These are phyloP conservation scores for Scrobipalpa costella DNA, from an alignment of 2,888 invertebrate species.

Conservation along the genomic window DNA sequence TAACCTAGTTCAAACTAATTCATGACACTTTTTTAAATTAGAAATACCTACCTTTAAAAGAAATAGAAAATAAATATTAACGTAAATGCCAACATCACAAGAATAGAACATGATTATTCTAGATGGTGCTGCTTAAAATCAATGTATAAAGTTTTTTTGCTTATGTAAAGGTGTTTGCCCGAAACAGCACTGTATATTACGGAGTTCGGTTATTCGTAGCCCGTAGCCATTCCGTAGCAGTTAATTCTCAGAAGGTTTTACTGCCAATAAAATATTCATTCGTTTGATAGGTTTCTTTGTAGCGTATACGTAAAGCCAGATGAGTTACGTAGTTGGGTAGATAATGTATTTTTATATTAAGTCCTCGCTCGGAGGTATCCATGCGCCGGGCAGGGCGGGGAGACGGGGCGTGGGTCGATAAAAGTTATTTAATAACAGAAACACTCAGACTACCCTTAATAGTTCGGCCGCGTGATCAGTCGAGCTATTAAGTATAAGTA, in stretches of 20 bases:
- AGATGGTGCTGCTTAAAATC: too few relatives aligned
- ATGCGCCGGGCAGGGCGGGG: slow-evolving; percentile 3
- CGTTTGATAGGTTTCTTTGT: slow-evolving; percentile 17
- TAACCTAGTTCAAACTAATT: too few relatives aligned
- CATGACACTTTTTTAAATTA: too few relatives aligned
- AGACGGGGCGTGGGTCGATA: slow-evolving; percentile 50
- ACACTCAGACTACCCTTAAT: slow-evolving; percentile 48
- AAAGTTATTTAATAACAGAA: slow-evolving; percentile 77
- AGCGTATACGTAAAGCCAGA: slow-evolving; percentile 14
- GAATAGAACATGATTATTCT: too few relatives aligned
- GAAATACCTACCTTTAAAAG: too few relatives aligned
- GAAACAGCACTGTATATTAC: background rate
- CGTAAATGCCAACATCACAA: too few relatives aligned
- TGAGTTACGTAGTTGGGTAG: slow-evolving; percentile 22
- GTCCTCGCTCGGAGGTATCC: slow-evolving; percentile 44
- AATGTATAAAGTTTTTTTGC: too few relatives aligned
- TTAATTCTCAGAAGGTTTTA: slow-evolving; percentile 15
- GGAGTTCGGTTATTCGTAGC: background rate
- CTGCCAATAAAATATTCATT: slow-evolving; percentile 19
- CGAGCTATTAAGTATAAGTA: slow-evolving; percentile 6
- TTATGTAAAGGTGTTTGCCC: too few relatives aligned
- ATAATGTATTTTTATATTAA: slow-evolving; percentile 43
- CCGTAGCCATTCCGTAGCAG: slow-evolving; percentile 5
- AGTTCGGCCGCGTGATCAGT: slow-evolving; percentile 1
- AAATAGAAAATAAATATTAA: too few relatives aligned